Evolutionary conservation across 1,140 invertebrate species (phyloP).

Genomic region (Metopolophium dirhodum): DNA sequence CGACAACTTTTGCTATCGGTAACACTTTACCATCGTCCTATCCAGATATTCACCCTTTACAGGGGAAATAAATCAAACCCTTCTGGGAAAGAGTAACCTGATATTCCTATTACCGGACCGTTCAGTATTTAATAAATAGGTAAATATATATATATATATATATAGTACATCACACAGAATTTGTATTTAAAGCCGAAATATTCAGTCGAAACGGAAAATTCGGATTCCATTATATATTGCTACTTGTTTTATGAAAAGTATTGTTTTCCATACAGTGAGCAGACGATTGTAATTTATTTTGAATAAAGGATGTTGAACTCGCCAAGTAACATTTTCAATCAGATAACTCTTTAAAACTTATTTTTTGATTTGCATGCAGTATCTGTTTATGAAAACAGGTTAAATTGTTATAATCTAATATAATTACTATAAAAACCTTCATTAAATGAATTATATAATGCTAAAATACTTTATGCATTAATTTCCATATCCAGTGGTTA

Average conservation of each 20-base stretch:
- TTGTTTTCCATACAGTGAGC: background rate
- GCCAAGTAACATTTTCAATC: background rate
- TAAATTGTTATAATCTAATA: background rate
- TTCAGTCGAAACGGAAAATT: background rate
- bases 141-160: background rate
- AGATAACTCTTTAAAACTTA: background rate
- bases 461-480: background rate
- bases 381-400: background rate
- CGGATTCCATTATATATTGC: background rate
- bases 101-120: background rate
- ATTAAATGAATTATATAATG: background rate
- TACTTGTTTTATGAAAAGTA: background rate
- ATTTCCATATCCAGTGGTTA: background rate
- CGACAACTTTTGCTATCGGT: slow-evolving; percentile 41
- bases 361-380: background rate
- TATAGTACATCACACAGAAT: background rate
- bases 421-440: background rate
- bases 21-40: slow-evolving; percentile 19
- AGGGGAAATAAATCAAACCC: background rate
- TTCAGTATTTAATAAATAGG: slow-evolving; percentile 15
- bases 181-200: background rate
- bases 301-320: background rate
- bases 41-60: background rate
- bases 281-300: background rate
- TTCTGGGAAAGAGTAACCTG: background rate